phyloP scores from a whole-genome alignment of 1,140 invertebrate genomes.

The Panagrolaimus sp. region DNA sequence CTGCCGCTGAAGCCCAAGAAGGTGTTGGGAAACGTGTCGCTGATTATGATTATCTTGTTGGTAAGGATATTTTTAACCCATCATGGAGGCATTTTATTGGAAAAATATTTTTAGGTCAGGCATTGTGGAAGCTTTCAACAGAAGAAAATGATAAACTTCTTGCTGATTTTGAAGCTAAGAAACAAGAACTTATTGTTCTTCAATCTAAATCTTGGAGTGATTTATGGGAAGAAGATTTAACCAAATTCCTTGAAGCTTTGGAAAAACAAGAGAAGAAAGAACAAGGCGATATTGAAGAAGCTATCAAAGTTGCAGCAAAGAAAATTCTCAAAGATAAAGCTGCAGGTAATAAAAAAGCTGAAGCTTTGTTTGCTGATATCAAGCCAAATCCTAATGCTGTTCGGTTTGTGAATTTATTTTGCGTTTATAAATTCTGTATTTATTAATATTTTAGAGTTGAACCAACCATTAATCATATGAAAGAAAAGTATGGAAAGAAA shows the following conservation, averaged over 20 bases:
- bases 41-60: conserved; percentile 79
- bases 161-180: conserved; percentile 70
- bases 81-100: too few species aligned
- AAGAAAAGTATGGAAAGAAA: conserved; percentile 30
- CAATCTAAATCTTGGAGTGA: conserved; percentile 69
- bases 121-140: conserved; percentile 61
- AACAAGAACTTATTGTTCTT: conserved; percentile 50
- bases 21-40: conserved; percentile 33
- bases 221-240: conserved; percentile 83
- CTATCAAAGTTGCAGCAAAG: conserved; percentile 41
- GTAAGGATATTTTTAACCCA: too few species aligned
- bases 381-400: conserved; percentile 29
- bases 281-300: conserved; percentile 37
- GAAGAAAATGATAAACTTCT: conserved; percentile 80
- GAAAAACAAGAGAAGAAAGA: conserved; percentile 56
- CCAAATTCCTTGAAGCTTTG: conserved; percentile 69
- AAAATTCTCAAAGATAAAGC: conserved; percentile 34
- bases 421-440: too few species aligned
- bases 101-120: too few species aligned
- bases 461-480: conserved; percentile 29
- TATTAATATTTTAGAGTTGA: too few species aligned
- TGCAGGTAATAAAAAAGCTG: conserved; percentile 1
- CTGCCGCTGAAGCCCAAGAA: conserved; percentile 48
- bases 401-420: too few species aligned
- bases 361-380: conserved; percentile 18